phyloP scores from a whole-genome alignment of 2,113 vertebrate species.

The Callipepla squamata region DNA sequence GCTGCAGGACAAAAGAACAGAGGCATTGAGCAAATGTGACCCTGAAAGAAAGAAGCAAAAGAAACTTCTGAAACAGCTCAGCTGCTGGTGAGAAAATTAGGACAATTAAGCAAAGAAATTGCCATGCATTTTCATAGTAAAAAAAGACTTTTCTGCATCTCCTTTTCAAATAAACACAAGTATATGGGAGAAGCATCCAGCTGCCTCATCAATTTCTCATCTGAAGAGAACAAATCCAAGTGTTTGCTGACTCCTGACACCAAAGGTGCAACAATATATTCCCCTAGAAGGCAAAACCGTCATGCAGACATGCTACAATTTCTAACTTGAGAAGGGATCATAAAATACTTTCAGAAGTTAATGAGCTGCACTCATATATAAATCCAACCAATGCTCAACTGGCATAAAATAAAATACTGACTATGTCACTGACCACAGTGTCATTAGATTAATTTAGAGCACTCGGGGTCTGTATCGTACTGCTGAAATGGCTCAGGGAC shows the following conservation, averaged over 20 bases:
- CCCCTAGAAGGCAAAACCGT: not conserved
- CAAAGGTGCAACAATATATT: slow-evolving; percentile 10
- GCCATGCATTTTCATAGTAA: not conserved
- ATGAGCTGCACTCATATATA: slow-evolving; percentile 58
- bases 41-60: not conserved
- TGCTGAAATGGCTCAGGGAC: slow-evolving; percentile 35
- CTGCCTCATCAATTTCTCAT: not conserved
- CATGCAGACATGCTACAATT: not conserved
- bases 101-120: not conserved
- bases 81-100: not conserved
- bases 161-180: not conserved
- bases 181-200: not conserved
- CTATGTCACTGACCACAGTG: slow-evolving; percentile 41
- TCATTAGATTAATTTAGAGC: slow-evolving; percentile 58
- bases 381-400: slow-evolving; percentile 41
- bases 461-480: slow-evolving; percentile 22
- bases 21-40: not conserved
- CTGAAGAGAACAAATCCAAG: not conserved
- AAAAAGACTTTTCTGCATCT: not conserved
- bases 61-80: not conserved
- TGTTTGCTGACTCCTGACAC: not conserved
- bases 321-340: slow-evolving; percentile 38
- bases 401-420: slow-evolving; percentile 42
- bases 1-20: not conserved
- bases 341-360: slow-evolving; percentile 60